phyloP scores from a whole-genome alignment of 2,888 invertebrate species.

The Silvanus unidentatus region DNA sequence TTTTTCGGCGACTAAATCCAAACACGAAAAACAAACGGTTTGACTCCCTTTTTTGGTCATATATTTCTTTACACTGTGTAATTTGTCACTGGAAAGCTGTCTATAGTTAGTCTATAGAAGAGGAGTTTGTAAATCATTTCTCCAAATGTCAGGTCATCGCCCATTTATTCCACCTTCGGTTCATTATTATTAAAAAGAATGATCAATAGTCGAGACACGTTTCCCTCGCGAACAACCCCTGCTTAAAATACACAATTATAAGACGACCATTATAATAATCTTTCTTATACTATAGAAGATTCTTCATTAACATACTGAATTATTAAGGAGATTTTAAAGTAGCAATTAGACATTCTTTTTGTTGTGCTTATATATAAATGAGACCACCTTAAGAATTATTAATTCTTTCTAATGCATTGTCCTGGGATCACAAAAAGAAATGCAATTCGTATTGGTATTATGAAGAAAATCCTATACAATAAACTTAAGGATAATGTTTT shows the following conservation, averaged over 20 bases:
- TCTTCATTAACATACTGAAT: conserved; percentile 18
- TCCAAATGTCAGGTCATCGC: conserved; percentile 19
- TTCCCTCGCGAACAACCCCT: no score
- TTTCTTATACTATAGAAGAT: no score
- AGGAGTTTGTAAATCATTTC: conserved; percentile 30
- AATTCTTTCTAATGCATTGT: conserved; percentile 3
- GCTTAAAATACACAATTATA: no score
- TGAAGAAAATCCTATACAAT: no score
- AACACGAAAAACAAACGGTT: no score
- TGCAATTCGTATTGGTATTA: no score
- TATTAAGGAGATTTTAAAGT: conserved; percentile 21
- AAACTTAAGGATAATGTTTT: background rate
- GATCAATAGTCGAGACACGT: no score
- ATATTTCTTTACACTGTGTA: background rate
- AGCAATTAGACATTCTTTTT: conserved; percentile 32
- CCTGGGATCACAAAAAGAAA: background rate
- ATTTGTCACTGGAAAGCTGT: conserved; percentile 19
- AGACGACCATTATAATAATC: background rate
- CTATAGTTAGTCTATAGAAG: conserved; percentile 19
- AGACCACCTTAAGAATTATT: conserved; percentile 1
- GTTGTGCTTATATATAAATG: conserved; percentile 11
- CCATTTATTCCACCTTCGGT: conserved; percentile 29
- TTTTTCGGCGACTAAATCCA: no score
- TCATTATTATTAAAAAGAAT: conserved; percentile 23
- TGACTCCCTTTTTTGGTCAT: no score